These are phyloP conservation scores for Heteromormyrus szaboi DNA, from an alignment of 2,797 vertebrate genomes.

Conservation along the genomic window DNA sequence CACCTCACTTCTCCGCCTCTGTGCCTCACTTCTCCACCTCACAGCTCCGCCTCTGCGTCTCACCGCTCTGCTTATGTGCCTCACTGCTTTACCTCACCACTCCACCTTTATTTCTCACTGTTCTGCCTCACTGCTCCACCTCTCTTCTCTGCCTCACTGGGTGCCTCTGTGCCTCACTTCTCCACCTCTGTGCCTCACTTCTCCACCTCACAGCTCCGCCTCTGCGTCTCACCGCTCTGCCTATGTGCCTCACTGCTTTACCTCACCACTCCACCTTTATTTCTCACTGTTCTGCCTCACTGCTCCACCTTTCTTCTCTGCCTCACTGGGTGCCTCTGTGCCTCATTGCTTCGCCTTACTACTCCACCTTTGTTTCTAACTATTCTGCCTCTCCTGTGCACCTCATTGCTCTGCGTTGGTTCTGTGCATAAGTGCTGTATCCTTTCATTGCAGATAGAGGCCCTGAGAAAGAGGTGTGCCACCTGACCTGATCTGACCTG, in stretches of 20 bases:
- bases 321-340: neutral
- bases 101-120: too few relatives aligned
- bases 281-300: neutral
- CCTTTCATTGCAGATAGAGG: slow-evolving; percentile 54
- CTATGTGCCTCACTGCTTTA: neutral
- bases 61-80: neutral
- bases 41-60: neutral
- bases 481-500: slow-evolving; percentile 45
- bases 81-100: neutral
- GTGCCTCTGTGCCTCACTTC: neutral
- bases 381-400: neutral
- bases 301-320: neutral
- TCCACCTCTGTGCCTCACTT: neutral
- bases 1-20: neutral
- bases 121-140: neutral
- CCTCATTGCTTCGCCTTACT: neutral
- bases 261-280: too few relatives aligned
- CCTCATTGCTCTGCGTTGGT: neutral
- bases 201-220: neutral
- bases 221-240: neutral
- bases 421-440: neutral
- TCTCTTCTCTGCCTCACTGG: neutral
- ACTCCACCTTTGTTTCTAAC: neutral
- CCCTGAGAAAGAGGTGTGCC: slow-evolving; percentile 52
- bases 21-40: neutral